Evolutionary conservation across 2,888 invertebrate genomes (phyloP), one percentile per base, ranked within the genome.

Genomic region (Ochropleura leucogaster): DNA sequence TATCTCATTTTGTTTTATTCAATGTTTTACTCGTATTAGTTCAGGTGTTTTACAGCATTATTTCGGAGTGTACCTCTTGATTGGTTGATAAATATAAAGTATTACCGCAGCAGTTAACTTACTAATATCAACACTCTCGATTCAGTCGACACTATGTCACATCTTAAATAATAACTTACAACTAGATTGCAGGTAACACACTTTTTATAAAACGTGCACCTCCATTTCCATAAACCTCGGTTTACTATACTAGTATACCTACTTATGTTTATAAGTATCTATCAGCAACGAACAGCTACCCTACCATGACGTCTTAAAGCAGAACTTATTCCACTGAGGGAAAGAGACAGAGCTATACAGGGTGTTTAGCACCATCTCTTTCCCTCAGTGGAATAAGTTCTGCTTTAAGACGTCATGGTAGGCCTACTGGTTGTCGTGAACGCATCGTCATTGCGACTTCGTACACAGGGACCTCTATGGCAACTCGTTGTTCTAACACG

Each of bases 101-200:
- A 20, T 44, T 47, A 53, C 42, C 16, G 46, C 72, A 71, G 79
- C 53, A 76, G 53, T 79, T 70, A 44, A 40, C 47, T 79, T 55
- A 46, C 72, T 71, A 79, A 49, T 76, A 79, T 76, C 55, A 79
- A 79, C 72, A 79, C 46, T 78, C 59, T 74, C 51, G 79, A 76
- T 79, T 76, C 76, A 76, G 76, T 76, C 76, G 30, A 79, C 72
- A 40, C 62, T 79, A 76, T 76, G 47, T 76, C 62, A 79, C 79
- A 76, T 71, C 42, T 55, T 76, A 71, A 42, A 62, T 53, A 42
- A 62, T 53, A 44, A 76, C 44, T 55, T n/a, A 74, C 30, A 30
- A 51, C 14, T 70, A 49, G 40, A 47, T 30, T 7, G 20, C 20
- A 51, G 40, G 20, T 42, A 53, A 14, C n/a, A 47, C 60, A 44